Evolutionary conservation across 2,113 vertebrate species (phyloP).

Genomic region (Catharus fuscescens): DNA sequence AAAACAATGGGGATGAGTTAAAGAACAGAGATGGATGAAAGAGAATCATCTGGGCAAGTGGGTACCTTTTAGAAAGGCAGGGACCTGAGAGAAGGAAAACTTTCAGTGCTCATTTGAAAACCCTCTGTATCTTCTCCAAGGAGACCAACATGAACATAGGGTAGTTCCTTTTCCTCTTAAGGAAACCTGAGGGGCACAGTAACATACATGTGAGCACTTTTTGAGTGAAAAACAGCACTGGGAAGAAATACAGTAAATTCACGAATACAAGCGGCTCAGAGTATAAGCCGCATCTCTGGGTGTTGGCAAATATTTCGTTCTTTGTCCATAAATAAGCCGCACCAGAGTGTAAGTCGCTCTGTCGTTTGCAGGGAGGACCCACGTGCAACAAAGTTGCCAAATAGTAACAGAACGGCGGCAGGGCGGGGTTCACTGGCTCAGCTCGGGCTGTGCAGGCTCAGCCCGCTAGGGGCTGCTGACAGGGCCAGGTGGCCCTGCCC

Average conservation of each 20-base stretch:
- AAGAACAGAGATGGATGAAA: not conserved
- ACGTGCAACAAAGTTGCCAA: no score
- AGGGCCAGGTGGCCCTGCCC: no score
- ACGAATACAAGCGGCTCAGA: no score
- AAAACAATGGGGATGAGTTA: not conserved
- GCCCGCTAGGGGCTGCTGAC: no score
- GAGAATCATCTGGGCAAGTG: not conserved
- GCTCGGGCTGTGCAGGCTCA: no score
- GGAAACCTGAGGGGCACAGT: not conserved
- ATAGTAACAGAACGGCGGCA: no score
- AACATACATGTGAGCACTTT: not conserved
- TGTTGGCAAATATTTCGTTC: no score
- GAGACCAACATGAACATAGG: fast-evolving
- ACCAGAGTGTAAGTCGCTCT: no score
- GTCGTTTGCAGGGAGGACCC: no score
- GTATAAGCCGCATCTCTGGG: no score
- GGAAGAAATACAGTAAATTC: not conserved
- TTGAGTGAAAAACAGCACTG: not conserved
- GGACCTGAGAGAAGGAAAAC: not conserved
- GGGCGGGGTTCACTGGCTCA: no score
- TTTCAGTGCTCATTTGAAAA: not conserved
- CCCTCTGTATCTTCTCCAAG: not conserved
- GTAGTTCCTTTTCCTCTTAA: not conserved
- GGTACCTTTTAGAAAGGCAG: not conserved
- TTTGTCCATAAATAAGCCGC: no score